Evolutionary conservation across 2,797 vertebrate species (phyloP), one percentile per base, ranked within the genome.

Genomic region (Smutsia temminckii): DNA sequence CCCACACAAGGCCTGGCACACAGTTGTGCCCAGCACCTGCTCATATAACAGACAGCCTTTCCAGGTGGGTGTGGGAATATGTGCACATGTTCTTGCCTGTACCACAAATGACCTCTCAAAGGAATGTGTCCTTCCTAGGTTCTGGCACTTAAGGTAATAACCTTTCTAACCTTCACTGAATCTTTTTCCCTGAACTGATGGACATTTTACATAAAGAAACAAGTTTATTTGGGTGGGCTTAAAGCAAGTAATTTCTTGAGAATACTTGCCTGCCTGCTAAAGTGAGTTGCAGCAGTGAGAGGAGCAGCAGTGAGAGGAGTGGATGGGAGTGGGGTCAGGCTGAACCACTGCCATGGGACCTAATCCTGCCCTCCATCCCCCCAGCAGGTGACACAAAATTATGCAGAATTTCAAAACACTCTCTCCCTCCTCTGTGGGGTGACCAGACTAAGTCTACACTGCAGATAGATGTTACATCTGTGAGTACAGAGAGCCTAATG

Each of bases 401-500:
- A 40, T 23, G 84, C 53, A n/a, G n/a, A 46, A 46, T 25, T 10
- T 37, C 20, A 23, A 25, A 72, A n/a, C 2, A 34, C 9, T 42
- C 20, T 57, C 34, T 40, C 18, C 34, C 6, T 0, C 14, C 10
- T 72, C 40, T 5, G 40, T 18, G 55, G 29, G 37, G 21, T 27
- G 13, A 61, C 57, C 9, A 13, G n/a, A 55, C 46, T 18, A 29
- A 12, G 20, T 86, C 49, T 2, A 17, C 20, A 72, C 84, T n/a
- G 37, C 20, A 9, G n/a, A 21, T 49, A 42, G 72, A 6, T 7
- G 1, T n/a, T 46, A 7, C 18, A 10, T 32, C 68, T 17, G 27
- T 55, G 34, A 11, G 21, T 3, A 10, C 29, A 20, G 29, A 27
- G 8, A 9, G 40, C 9, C 53, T 5, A 1, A 18, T 0, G 0